These are phyloP conservation scores for Plemyria rubiginata DNA, from an alignment of 2,888 invertebrate genomes.

Conservation along the genomic window DNA sequence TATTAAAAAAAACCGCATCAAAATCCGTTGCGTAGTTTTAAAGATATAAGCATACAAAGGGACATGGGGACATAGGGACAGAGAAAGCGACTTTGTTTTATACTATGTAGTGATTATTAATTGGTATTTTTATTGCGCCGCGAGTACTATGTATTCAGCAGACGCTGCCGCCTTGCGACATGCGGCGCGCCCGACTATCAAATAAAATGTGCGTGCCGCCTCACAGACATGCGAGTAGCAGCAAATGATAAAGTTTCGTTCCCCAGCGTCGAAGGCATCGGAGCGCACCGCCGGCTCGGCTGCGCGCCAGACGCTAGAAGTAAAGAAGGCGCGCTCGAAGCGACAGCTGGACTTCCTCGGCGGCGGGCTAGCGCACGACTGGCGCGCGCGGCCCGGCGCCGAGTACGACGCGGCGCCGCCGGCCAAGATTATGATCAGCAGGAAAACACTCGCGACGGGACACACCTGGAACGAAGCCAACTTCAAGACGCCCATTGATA, in stretches of 20 bases:
- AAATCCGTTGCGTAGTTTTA: no score
- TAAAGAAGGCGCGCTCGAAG: constrained; percentile 66
- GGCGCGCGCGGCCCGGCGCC: constrained; percentile 47
- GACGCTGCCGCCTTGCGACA: no score
- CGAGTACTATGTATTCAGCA: no score
- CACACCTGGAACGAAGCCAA: constrained; percentile 80
- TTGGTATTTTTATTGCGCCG: no score
- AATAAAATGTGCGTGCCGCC: no score
- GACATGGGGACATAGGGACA: no score
- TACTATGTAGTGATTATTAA: no score
- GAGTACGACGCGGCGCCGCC: constrained; percentile 74
- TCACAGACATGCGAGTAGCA: no score
- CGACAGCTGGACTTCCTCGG: constrained; percentile 73
- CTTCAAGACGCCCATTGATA: constrained; percentile 77
- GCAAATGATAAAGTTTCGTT: background rate
- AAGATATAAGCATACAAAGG: no score
- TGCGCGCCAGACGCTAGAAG: constrained; percentile 62
- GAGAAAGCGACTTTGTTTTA: no score
- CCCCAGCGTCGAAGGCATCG: constrained; percentile 65
- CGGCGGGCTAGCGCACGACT: constrained; percentile 68
- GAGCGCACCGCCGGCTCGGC: constrained; percentile 71
- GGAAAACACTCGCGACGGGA: constrained; percentile 77
- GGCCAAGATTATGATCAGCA: constrained; percentile 79
- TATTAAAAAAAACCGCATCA: no score
- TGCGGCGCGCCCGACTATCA: no score